These are phyloP conservation scores for Pseudomyrmex cubaensis DNA, from an alignment of 1,140 invertebrate species.

Conservation along the genomic window DNA sequence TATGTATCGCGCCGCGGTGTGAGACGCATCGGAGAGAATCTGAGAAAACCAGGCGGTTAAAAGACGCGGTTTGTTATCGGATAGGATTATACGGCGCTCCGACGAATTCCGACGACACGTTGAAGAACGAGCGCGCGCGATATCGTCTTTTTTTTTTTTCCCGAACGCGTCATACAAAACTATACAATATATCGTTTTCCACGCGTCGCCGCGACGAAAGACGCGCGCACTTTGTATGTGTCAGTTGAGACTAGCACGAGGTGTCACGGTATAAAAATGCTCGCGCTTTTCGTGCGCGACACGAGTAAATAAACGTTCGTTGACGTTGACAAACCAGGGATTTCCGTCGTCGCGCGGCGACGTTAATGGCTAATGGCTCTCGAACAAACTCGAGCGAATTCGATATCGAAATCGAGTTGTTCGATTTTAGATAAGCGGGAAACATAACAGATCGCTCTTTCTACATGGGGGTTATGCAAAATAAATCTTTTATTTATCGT, in stretches of 20 bases:
- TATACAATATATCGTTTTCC: constrained; percentile 21
- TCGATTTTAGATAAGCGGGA: too few relatives aligned
- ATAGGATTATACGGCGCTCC: constrained; percentile 24
- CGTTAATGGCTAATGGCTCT: constrained; percentile 59
- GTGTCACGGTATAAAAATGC: constrained; percentile 51
- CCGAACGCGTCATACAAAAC: too few relatives aligned
- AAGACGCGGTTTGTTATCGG: constrained; percentile 17
- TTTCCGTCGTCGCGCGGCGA: constrained; percentile 57
- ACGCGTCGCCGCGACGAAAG: not conserved
- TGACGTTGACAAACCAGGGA: constrained; percentile 61
- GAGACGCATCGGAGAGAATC: not conserved
- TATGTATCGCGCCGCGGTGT: not conserved
- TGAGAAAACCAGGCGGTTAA: constrained; percentile 25
- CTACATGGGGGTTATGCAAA: too few relatives aligned
- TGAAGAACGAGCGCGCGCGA: constrained; percentile 1
- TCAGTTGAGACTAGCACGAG: constrained; percentile 1
- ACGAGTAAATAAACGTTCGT: constrained; percentile 67
- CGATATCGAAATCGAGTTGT: not conserved
- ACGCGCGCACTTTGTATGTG: not conserved
- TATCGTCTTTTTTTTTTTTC: too few relatives aligned
- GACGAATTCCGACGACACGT: not conserved
- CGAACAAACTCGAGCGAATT: constrained; percentile 31
- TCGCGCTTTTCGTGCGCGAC: constrained; percentile 34
- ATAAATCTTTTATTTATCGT: too few relatives aligned
- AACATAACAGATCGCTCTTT: too few relatives aligned